Evolutionary conservation across 1,140 invertebrate species (phyloP), one percentile per base, ranked within the genome.

Genomic region (Rhysida immarginata): DNA sequence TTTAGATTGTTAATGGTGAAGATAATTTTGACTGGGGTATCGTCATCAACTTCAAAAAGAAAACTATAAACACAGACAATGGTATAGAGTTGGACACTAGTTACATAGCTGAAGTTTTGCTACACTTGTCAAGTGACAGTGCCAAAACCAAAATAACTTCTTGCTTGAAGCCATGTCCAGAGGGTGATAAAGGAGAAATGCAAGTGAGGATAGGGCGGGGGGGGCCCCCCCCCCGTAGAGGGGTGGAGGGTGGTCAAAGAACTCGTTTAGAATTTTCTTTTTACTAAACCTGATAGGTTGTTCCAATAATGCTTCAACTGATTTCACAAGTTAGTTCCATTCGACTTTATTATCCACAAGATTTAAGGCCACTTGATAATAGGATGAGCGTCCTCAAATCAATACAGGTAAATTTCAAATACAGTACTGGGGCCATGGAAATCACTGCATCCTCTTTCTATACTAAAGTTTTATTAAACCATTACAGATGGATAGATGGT

Each of bases 21-120:
- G 74, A 86, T 56, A 84, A 92, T 67, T 98, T 93, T 71, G 94
- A 93, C 61, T 99, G 95, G 94, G 92, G 92, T 29, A 86, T 93
- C 24, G 80, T 98, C 44, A 78, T 99, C 0, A 96, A 94, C 69
- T 96, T 92, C 64, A 85, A 87, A 62, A 75, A 74, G 55, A 90
- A 89, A 62, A 74, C 81, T 57, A 74, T 72, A 57, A 69, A 69
- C 53, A 71, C 71, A 55, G 69, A 60, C 26, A 65, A 70, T 59
- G 60, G 69, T 0, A 55, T 64, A 20, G 65, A 69, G 18, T 55
- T 59, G 5, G 66, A 68, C 13, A 61, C 69, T 27, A 63, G 68
- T 11, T 81, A 92, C 53, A 77, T 88, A 27, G 79, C 92, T 5
- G 90, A 96, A 65, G 79, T 91, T 13, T 68, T 96, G 46, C 68